phyloP scores from a whole-genome alignment of 2,797 vertebrate species.

The Macropodus opercularis region DNA sequence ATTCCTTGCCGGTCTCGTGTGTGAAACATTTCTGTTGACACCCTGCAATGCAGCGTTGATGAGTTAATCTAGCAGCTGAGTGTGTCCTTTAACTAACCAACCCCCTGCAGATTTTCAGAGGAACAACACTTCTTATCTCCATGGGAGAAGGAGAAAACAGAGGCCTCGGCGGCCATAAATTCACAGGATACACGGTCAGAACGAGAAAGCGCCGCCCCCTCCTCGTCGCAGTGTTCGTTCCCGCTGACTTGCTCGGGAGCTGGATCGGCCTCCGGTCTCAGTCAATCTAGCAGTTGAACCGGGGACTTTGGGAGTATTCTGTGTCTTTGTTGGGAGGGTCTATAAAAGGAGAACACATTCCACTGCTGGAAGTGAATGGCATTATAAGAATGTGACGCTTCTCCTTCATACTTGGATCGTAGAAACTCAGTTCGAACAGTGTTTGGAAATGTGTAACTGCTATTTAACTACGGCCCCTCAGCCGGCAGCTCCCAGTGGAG shows the following conservation, averaged over 20 bases:
- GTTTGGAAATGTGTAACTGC: conserved; percentile 18
- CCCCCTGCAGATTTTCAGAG: conserved; percentile 73
- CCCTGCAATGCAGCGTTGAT: conserved; percentile 86
- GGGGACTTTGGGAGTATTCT: conserved; percentile 29
- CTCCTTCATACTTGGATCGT: neutral
- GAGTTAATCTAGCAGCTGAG: conserved; percentile 90
- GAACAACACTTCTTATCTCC: conserved; percentile 73
- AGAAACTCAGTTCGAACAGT: conserved; percentile 1
- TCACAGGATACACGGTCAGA: conserved; percentile 52
- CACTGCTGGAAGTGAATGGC: conserved; percentile 24
- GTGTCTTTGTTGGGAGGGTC: conserved; percentile 17
- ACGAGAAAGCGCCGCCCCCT: conserved; percentile 38
- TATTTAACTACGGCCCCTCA: conserved; percentile 13
- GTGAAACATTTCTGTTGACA: conserved; percentile 89
- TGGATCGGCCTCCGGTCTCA: conserved; percentile 24
- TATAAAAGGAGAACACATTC: conserved; percentile 50
- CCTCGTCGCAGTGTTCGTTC: conserved; percentile 26
- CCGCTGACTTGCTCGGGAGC: conserved; percentile 18
- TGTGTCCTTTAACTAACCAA: conserved; percentile 78
- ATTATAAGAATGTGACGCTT: conserved; percentile 10
- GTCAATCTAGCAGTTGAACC: conserved; percentile 55
- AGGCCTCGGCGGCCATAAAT: conserved; percentile 64
- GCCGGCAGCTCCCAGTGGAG: conserved; percentile 42
- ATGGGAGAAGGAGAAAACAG: conserved; percentile 56
- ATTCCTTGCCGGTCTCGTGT: conserved; percentile 84